Evolutionary conservation across 2,113 vertebrate species (phyloP).

Genomic region (Chlamydotis undulata): DNA sequence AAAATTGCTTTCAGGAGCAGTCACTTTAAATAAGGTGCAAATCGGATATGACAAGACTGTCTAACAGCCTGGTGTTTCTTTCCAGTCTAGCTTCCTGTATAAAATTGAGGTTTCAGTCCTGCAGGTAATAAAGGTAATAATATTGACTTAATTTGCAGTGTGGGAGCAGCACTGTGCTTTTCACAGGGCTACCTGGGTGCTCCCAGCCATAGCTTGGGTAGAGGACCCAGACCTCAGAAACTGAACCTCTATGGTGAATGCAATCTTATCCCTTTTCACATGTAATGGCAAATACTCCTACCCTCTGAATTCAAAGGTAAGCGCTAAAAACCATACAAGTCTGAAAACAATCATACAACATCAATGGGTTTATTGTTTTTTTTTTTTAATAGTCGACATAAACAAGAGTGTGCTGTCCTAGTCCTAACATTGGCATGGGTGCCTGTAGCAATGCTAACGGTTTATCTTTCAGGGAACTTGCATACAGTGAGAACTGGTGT

Average conservation of each 20-base stretch:
- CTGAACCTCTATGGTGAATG: not conserved
- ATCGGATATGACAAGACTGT: not conserved
- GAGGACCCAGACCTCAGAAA: not conserved
- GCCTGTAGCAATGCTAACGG: not conserved
- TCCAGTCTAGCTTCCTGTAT: not conserved
- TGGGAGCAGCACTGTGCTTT: not conserved
- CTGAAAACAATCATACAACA: not conserved
- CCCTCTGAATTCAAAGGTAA: not conserved
- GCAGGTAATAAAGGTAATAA: not conserved
- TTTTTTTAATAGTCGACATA: not conserved
- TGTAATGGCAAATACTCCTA: not conserved
- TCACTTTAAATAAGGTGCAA: constrained; percentile 49
- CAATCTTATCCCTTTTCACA: not conserved
- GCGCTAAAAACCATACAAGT: not conserved
- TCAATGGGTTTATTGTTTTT: not conserved
- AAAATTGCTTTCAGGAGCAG: constrained; percentile 48
- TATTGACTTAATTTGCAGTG: not conserved
- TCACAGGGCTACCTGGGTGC: not conserved
- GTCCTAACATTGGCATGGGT: not conserved
- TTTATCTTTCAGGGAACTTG: constrained; percentile 22
- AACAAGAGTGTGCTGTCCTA: not conserved
- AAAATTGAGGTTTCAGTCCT: not conserved
- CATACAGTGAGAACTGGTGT: not conserved
- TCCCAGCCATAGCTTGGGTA: not conserved
- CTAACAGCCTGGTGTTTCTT: not conserved